Evolutionary conservation across 1,140 invertebrate genomes (phyloP).

Genomic region (Zeugodacus cucurbitae): DNA sequence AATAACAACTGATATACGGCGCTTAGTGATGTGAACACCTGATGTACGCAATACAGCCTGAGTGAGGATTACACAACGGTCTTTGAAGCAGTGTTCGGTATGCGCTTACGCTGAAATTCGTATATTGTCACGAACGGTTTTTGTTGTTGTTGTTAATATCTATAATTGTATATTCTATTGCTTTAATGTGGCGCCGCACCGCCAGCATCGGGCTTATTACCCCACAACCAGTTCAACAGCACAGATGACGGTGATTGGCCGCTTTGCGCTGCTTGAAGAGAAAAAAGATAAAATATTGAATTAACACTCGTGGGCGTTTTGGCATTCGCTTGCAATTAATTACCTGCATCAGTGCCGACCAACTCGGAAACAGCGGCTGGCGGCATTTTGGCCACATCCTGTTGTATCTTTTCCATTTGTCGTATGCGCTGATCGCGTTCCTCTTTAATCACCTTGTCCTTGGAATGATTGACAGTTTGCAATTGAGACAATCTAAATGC

Average conservation of each 20-base stretch:
- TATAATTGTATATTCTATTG: neutral
- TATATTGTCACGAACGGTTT: neutral
- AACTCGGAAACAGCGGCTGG: slow-evolving; percentile 75
- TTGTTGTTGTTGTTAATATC: neutral
- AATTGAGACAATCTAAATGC: slow-evolving; percentile 74
- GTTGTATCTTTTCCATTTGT: slow-evolving; percentile 77
- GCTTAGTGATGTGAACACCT: neutral
- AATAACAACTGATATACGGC: neutral
- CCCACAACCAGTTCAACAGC: slow-evolving; percentile 82
- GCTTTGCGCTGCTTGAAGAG: slow-evolving; percentile 71
- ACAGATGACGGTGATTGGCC: slow-evolving; percentile 81
- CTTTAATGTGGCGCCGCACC: neutral
- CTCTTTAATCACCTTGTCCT: slow-evolving; percentile 77
- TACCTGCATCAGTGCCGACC: slow-evolving; percentile 74
- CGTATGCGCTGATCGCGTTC: slow-evolving; percentile 80
- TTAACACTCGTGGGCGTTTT: neutral
- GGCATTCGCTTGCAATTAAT: slow-evolving; percentile 48
- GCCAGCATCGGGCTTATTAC: slow-evolving; percentile 65
- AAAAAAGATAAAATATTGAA: slow-evolving; percentile 44
- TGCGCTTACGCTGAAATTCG: neutral
- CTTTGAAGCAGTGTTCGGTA: neutral
- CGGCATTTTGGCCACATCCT: slow-evolving; percentile 76
- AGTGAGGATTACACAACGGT: neutral
- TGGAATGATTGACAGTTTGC: slow-evolving; percentile 76
- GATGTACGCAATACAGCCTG: neutral